Evolutionary conservation across 2,888 invertebrate species (phyloP).

Genomic region (Laspeyria flexula): DNA sequence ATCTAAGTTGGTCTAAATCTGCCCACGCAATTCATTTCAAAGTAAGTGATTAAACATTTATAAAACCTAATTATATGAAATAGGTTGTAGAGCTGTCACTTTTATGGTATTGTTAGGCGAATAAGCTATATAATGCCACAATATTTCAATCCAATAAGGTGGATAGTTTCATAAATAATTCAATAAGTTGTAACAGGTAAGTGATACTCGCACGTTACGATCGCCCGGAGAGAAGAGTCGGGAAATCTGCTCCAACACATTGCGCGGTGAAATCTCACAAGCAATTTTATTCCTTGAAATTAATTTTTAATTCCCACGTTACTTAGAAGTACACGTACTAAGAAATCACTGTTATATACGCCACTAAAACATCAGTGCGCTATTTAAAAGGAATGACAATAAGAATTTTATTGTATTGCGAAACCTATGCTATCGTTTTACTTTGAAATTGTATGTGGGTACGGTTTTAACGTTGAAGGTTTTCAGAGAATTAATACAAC

Average conservation of each 20-base stretch:
- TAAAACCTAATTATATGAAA: slow-evolving; percentile 35
- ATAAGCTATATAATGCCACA: slow-evolving; percentile 55
- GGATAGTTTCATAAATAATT: slow-evolving; percentile 84
- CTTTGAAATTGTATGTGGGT: too few relatives aligned
- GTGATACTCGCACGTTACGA: slow-evolving; percentile 79
- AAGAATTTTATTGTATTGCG: too few relatives aligned
- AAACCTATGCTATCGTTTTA: too few relatives aligned
- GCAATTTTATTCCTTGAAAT: slow-evolving; percentile 72
- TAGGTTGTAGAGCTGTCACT: slow-evolving; percentile 35
- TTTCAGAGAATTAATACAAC: slow-evolving; percentile 18
- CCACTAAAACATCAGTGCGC: slow-evolving; percentile 16
- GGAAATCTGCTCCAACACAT: slow-evolving; percentile 61
- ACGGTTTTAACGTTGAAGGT: slow-evolving; percentile 8
- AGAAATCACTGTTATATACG: slow-evolving; percentile 45
- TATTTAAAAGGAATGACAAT: slow-evolving; percentile 11
- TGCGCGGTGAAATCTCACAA: slow-evolving; percentile 64
- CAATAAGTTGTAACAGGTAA: slow-evolving; percentile 82
- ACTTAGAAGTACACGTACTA: too few relatives aligned
- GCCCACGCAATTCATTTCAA: background rate
- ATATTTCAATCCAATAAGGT: slow-evolving; percentile 82
- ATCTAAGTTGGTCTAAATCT: background rate
- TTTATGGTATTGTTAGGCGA: slow-evolving; percentile 60
- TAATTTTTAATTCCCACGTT: slow-evolving; percentile 68
- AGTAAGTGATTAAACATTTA: background rate
- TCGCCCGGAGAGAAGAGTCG: slow-evolving; percentile 67